Evolutionary conservation across 92 coral and sea anemone species (phyloP).

Genomic region (Epizoanthus scotinus): DNA sequence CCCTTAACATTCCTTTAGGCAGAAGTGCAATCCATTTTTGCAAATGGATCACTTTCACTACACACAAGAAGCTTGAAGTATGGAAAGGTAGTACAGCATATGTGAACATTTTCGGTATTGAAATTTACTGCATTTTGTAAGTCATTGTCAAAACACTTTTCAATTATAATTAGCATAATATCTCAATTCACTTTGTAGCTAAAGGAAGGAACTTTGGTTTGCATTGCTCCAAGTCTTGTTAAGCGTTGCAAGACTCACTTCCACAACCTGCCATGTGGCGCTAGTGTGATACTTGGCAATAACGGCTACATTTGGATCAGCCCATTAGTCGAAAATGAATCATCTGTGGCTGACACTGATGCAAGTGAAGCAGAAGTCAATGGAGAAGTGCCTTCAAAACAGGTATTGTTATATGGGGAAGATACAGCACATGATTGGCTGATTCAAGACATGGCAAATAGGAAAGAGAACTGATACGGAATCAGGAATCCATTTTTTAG

Average conservation of each 20-base stretch:
- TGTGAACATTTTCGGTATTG: too few relatives aligned
- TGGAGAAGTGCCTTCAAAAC: slow-evolving; percentile 23
- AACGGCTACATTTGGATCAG: slow-evolving; percentile 94
- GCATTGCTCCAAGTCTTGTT: slow-evolving; percentile 87
- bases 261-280: slow-evolving; percentile 95
- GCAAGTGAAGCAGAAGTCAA: slow-evolving; percentile 20
- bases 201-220: slow-evolving; percentile 83
- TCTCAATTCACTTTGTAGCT: slow-evolving; percentile 50
- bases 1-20: slow-evolving; percentile 77
- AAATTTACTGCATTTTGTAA: too few relatives aligned
- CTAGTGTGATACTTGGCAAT: slow-evolving; percentile 93
- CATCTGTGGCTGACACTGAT: slow-evolving; percentile 49
- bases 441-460: too few relatives aligned
- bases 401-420: too few relatives aligned
- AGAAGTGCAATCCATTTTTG: slow-evolving; percentile 92
- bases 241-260: slow-evolving; percentile 98
- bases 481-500: too few relatives aligned
- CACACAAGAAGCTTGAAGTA: slow-evolving; percentile 97
- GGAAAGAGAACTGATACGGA: too few relatives aligned
- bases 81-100: slow-evolving; percentile 94
- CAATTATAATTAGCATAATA: too few relatives aligned
- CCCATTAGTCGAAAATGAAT: slow-evolving; percentile 70
- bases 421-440: too few relatives aligned
- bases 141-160: too few relatives aligned
- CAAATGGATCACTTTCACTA: slow-evolving; percentile 90